Evolutionary conservation across 35 echinoderm and acorn worm species (phyloP), one percentile per base, ranked within the genome.

Genomic region (Chiridota heheva): DNA sequence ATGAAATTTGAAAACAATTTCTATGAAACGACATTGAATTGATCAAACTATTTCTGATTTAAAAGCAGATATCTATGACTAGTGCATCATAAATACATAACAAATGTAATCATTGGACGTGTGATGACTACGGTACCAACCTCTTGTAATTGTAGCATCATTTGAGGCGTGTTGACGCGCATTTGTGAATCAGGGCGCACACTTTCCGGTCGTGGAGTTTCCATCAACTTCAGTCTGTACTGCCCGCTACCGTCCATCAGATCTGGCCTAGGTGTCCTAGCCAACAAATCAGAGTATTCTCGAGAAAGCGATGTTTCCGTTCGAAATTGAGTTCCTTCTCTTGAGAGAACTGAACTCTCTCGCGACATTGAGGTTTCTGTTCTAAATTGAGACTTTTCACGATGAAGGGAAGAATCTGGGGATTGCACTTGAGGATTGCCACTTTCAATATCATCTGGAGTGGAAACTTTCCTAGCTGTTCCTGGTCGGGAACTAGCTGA

Each of bases 71-170:
- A n/a, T n/a, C n/a, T n/a, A n/a, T n/a, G n/a, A n/a, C n/a, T n/a
- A n/a, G n/a, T n/a, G n/a, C n/a, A n/a, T n/a, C n/a, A n/a, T n/a
- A n/a, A n/a, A n/a, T n/a, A n/a, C n/a, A n/a, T n/a, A n/a, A n/a
- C n/a, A n/a, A n/a, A n/a, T n/a, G n/a, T n/a, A n/a, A n/a, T n/a
- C n/a, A n/a, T n/a, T n/a, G n/a, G n/a, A n/a, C n/a, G n/a, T n/a
- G n/a, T n/a, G n/a, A n/a, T n/a, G n/a, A n/a, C n/a, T n/a, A n/a
- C n/a, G 1, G 1, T 4, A 20, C 51, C 42, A 58, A 93, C 90
- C 84, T 93, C 67, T 86, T 88, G 40, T 4, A 93, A 57, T 3
- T 76, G 77, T 58, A 82, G 51, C 90, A 93, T 88, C 90, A 93
- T 93, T 37, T 73, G 66, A 2, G 90, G 90, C 8, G 90, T 93